Conservation (phyloP, 2,113 vertebrate species). For the Willisornis vidua region DNA sequence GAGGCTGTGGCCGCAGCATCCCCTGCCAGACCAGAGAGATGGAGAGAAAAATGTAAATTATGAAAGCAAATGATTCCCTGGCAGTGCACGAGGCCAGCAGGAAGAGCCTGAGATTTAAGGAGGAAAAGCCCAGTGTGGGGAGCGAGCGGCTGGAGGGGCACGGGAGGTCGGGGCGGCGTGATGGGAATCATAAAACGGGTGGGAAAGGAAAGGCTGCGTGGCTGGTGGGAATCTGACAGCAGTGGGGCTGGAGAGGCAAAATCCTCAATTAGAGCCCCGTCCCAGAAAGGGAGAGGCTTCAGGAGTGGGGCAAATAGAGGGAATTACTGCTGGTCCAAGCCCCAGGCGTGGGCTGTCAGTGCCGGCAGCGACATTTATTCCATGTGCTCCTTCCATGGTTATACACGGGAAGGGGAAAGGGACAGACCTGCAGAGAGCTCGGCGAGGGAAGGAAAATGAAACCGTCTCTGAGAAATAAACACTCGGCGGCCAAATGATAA, state of each 20-base stretch:
- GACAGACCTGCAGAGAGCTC: constrained; percentile 30
- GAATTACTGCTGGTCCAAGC: constrained; percentile 30
- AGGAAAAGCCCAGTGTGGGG: not conserved
- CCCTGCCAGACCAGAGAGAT: constrained; percentile 2
- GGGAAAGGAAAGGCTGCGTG: not conserved
- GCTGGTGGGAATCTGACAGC: constrained; percentile 62
- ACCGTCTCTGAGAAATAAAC: constrained; percentile 24
- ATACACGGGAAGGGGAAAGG: constrained; percentile 32
- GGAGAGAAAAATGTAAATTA: constrained; percentile 68
- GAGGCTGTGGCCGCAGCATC: not conserved
- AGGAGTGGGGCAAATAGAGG: not conserved
- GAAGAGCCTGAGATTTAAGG: constrained; percentile 53
- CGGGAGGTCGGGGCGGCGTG: not conserved
- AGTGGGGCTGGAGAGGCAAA: constrained; percentile 32
- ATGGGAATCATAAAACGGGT: not conserved
- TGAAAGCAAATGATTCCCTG: constrained; percentile 72
- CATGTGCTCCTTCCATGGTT: constrained; percentile 35
- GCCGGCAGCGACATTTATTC: constrained; percentile 48
- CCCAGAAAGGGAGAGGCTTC: constrained; percentile 7
- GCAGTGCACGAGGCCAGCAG: constrained; percentile 44
- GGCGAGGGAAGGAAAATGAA: not conserved
- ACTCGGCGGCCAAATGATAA: not conserved
- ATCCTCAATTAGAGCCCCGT: constrained; percentile 26
- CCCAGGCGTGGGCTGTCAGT: not conserved
- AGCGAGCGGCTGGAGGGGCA: not conserved